Base-by-base conservation (phyloP, 1,140 invertebrate genomes). In the Maconellicoccus hirsutus region DNA sequence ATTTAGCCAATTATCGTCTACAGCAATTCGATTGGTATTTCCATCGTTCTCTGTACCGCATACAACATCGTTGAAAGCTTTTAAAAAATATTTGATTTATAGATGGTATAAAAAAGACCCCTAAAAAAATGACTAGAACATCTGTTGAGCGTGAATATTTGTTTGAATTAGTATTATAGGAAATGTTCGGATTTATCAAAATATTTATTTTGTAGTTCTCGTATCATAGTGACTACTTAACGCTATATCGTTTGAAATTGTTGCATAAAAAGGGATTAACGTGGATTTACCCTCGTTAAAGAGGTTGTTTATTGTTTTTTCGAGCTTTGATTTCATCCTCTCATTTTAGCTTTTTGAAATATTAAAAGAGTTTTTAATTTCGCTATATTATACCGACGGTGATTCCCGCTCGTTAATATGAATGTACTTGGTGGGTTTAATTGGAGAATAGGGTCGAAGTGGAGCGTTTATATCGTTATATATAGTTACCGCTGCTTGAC, bases 221-320 rank as follows among this genome's bases (percentile, higher is more conserved):
- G n/a, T 52, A 19, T 52, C n/a, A 52, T 52, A 8, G 12, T 16
- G n/a, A 52, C 42, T 52, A 52, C n/a, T 16, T 16, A 6, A 16
- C 10, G 42, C 42, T 52, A 16, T 16, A 52, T 52, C 42, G 42
- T 52, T 16, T 6, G 2, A 19, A 52, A 52, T 52, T 16, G 42
- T 52, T 52, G 42, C 42, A 52, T 52, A 52, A 52, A 52, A 52
- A 52, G 42, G 42, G 42, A 52, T 52, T 52, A 52, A 52, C 42
- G 42, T 52, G 42, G 42, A 52, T 52, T 52, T 19, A 52, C 42
- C 42, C 42, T 52, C 42, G n/a, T 52, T 52, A 52, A 52, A 52
- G n/a, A 6, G 42, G n/a, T 52, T 52, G 42, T 52, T 52, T 52
- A 52, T 52, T 52, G 42, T 52, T 52, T 52, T 52, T 52, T 52